phyloP scores from a whole-genome alignment of 2,888 invertebrate genomes.

The Cyaniris semiargus region DNA sequence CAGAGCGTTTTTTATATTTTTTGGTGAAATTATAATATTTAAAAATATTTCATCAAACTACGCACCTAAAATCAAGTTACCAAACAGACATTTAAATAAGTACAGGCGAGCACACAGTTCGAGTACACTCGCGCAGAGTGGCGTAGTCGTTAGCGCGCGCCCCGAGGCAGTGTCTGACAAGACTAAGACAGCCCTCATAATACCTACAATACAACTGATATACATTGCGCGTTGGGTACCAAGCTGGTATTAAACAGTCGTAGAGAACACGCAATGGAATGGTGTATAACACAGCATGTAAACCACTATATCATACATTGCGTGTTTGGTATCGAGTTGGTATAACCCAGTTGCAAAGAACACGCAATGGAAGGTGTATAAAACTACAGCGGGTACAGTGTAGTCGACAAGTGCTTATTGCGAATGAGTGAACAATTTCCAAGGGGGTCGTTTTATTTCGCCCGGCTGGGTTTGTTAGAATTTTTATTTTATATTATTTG shows the following conservation, averaged over 20 bases:
- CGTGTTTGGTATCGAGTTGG: neutral
- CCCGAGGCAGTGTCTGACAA: constrained; percentile 48
- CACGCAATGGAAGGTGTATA: constrained; percentile 18
- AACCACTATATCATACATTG: neutral
- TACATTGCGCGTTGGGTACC: neutral
- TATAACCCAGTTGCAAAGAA: neutral
- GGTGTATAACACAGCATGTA: no score
- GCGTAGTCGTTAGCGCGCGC: constrained; percentile 55
- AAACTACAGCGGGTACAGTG: neutral
- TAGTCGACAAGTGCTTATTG: constrained; percentile 40
- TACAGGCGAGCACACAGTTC: constrained; percentile 40
- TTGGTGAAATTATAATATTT: neutral
- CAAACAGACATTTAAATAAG: constrained; percentile 40
- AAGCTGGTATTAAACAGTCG: neutral
- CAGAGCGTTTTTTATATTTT: no score
- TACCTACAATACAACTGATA: neutral
- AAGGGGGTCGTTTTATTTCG: constrained; percentile 44
- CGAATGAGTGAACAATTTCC: constrained; percentile 52
- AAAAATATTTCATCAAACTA: neutral
- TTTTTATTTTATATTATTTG: constrained; percentile 21
- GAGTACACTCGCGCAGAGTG: constrained; percentile 48
- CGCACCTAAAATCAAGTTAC: constrained; percentile 33
- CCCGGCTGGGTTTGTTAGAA: constrained; percentile 28
- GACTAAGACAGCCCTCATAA: constrained; percentile 33
- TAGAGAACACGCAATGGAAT: constrained; percentile 21